Conservation (phyloP, 2,888 invertebrate genomes). For the Onthophagus sagittarius region DNA sequence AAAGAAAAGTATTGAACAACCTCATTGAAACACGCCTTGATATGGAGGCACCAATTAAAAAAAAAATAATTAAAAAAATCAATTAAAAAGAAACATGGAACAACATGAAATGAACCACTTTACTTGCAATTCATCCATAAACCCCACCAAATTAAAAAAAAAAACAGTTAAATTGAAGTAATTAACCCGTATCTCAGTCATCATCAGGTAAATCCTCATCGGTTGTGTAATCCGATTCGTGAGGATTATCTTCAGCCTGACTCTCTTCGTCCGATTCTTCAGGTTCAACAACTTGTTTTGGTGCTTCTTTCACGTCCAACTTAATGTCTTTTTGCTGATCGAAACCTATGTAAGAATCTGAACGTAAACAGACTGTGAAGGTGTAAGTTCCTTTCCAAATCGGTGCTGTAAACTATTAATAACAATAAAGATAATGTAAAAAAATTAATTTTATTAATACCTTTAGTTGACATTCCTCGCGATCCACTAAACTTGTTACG, state of each 20-base stretch:
- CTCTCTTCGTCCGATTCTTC: constrained; percentile 79
- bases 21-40: background rate
- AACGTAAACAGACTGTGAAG: constrained; percentile 87
- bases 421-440: constrained; percentile 24
- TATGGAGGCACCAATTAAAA: background rate
- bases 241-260: constrained; percentile 57
- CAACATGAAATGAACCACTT: background rate
- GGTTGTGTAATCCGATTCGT: constrained; percentile 65
- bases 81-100: background rate
- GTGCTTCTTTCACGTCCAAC: constrained; percentile 95
- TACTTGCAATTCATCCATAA: background rate
- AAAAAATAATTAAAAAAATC: background rate
- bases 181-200: constrained; percentile 17
- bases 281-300: constrained; percentile 92
- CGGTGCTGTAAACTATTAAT: constrained; percentile 83
- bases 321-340: constrained; percentile 94
- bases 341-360: constrained; percentile 96
- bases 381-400: constrained; percentile 89
- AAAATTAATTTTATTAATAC: constrained; percentile 33
- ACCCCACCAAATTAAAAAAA: background rate
- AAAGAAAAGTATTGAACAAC: background rate
- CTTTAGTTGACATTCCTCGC: constrained; percentile 89
- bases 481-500: constrained; percentile 84
- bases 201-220: constrained; percentile 62
- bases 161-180: background rate